Percentiles rank a stretch among this genome's conserved stretches.
These are phyloP conservation scores for Syngnathus rostellatus DNA, from an alignment of 2,797 vertebrate species.

Conservation along the genomic window DNA sequence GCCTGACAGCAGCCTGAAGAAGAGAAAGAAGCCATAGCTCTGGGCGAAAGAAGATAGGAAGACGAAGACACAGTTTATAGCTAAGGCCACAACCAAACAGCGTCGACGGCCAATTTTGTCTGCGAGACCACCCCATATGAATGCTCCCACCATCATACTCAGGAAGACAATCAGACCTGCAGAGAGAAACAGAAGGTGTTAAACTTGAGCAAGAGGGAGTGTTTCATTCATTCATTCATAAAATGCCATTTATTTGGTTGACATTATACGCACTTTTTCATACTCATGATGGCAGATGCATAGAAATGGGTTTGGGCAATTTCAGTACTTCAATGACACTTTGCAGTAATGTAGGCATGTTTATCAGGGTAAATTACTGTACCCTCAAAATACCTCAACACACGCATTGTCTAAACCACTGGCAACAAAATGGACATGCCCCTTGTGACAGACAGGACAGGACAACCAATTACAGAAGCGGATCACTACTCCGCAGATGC, in stretches of 20 bases:
- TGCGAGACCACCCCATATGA: slow-evolving; percentile 86
- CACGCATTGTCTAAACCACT: too few relatives aligned
- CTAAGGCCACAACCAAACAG: slow-evolving; percentile 80
- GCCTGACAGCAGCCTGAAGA: slow-evolving; percentile 92
- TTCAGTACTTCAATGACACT: too few relatives aligned
- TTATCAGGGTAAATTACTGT: too few relatives aligned
- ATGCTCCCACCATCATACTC: slow-evolving; percentile 93
- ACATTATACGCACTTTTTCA: too few relatives aligned
- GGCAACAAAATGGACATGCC: too few relatives aligned
- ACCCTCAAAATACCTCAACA: too few relatives aligned
- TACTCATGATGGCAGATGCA: too few relatives aligned
- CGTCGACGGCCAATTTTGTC: slow-evolving; percentile 86
- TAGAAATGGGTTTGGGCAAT: too few relatives aligned
- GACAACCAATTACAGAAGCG: too few relatives aligned
- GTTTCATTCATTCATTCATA: background rate
- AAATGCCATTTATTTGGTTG: background rate
- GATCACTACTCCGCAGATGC: too few relatives aligned
- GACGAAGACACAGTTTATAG: slow-evolving; percentile 82
- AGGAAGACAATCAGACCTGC: slow-evolving; percentile 88
- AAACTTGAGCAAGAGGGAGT: background rate
- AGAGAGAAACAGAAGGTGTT: slow-evolving; percentile 5
- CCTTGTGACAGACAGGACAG: too few relatives aligned
- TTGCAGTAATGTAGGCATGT: too few relatives aligned
- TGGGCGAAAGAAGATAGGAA: slow-evolving; percentile 93
- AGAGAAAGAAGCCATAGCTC: slow-evolving; percentile 89